A percentile compares a stretch with the other conserved stretches of the same genome.
These are phyloP conservation scores for Homarus gammarus DNA, from an alignment of 2,888 invertebrate genomes.

Conservation along the genomic window DNA sequence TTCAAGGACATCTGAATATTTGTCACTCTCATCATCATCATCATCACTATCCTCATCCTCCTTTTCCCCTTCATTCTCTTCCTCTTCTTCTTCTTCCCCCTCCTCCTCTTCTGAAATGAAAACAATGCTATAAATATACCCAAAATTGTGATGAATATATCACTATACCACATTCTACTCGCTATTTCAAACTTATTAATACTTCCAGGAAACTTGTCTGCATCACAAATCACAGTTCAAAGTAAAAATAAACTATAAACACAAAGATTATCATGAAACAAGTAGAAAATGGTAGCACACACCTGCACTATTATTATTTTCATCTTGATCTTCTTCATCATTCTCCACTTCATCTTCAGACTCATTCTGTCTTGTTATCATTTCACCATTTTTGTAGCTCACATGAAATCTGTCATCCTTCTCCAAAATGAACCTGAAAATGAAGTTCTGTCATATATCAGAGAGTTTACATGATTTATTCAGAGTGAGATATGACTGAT, in stretches of 20 bases:
- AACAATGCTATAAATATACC: background rate
- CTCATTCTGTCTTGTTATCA: conserved; percentile 81
- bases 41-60: conserved; percentile 84
- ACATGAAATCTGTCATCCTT: conserved; percentile 54
- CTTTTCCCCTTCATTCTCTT: conserved; percentile 75
- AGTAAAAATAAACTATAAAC: too few relatives aligned
- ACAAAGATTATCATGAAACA: too few relatives aligned
- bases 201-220: too few relatives aligned
- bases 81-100: conserved; percentile 78
- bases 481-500: too few relatives aligned
- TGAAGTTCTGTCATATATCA: background rate
- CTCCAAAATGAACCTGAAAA: conserved; percentile 49
- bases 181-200: too few relatives aligned
- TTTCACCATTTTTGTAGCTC: conserved; percentile 70
- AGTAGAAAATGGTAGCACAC: too few relatives aligned
- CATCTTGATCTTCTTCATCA: conserved; percentile 54
- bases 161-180: too few relatives aligned
- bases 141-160: too few relatives aligned
- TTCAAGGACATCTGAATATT: conserved; percentile 74
- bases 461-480: too few relatives aligned
- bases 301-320: conserved; percentile 26
- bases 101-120: conserved; percentile 77
- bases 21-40: conserved; percentile 69
- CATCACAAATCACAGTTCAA: too few relatives aligned
- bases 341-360: conserved; percentile 52